Evolutionary conservation across 2,113 vertebrate genomes (phyloP), one percentile per base, ranked within the genome.

Genomic region (Scomber colias): DNA sequence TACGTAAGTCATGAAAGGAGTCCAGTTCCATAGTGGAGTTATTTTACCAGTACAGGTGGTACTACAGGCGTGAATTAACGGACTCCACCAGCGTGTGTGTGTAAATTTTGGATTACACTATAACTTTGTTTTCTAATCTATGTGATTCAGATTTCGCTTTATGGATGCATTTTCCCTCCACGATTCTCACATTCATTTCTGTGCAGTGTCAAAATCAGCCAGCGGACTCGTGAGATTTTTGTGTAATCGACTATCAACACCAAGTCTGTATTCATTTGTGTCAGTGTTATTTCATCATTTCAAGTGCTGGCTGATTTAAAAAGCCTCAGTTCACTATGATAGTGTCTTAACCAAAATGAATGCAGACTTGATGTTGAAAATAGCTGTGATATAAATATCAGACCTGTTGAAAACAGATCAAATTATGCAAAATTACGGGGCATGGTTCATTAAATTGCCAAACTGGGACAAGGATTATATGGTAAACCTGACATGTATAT

Each of bases 11-110:
- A 3, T 66, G 24, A 77, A 55, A 73, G 60, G 75, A 75, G 82
- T 87, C 65, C 44, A 40, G 30, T 77, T 68, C 19, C 71, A 75
- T 31, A 15, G 35, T 14, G n/a, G 64, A 63, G 61, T 35, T 67
- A 24, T 65, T 63, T 75, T 82, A 27, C 60, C 64, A 24, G 17
- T 14, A 15, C 35, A 40, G 35, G 35, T 40, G 35, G 35, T 40
- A 40, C 35, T 40, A 8, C 35, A 40, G 35, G 16, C 30, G 21
- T 16, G 50, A 46, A 27, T 8, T 30, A 6, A 49, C 35, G 7
- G 17, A 55, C 17, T 6, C 11, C 24, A n/a, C 1, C n/a, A 24
- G 19, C 13, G 4, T 21, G 4, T 21, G 31, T 56, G 46, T 62
- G 31, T 8, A 77, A 62, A 11, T 62, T 55, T 51, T 30, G 4